Evolutionary conservation across 2,113 vertebrate genomes (phyloP).

Genomic region (Oceanodroma tethys): DNA sequence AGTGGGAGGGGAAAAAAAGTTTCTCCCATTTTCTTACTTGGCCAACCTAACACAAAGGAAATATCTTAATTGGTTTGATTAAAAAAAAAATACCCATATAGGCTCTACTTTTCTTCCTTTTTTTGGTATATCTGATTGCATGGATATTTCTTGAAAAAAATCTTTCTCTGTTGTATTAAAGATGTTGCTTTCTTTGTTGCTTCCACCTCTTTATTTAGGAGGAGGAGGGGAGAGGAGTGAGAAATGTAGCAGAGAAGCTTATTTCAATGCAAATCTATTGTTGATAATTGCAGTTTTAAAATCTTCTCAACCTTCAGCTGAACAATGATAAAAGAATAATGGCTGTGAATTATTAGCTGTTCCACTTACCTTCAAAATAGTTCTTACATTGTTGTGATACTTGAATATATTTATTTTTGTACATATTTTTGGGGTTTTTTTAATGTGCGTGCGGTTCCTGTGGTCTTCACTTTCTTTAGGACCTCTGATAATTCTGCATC

Average conservation of each 20-base stretch:
- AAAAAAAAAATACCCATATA: background rate
- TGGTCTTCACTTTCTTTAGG: background rate
- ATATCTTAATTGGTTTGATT: fast-evolving
- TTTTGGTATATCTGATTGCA: background rate
- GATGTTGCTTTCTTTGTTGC: background rate
- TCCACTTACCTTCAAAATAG: constrained; percentile 41
- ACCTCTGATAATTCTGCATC: background rate
- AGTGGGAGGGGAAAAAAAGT: fast-evolving
- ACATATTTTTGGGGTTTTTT: background rate
- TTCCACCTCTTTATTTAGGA: background rate
- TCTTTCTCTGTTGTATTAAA: background rate
- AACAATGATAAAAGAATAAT: constrained; percentile 59
- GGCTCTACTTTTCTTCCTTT: background rate
- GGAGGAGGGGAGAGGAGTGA: background rate
- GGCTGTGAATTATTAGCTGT: constrained; percentile 56
- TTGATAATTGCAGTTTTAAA: constrained; percentile 64
- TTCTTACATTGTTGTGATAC: constrained; percentile 40
- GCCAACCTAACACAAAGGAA: background rate
- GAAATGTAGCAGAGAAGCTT: constrained; percentile 3
- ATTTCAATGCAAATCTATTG: constrained; percentile 51
- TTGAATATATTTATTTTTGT: constrained; percentile 4
- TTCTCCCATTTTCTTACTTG: fast-evolving
- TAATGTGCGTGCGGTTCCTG: background rate
- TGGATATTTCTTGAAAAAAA: background rate
- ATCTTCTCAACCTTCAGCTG: constrained; percentile 52